These are phyloP conservation scores for Sinosuthora webbiana DNA, from an alignment of 2,113 vertebrate species.

Conservation along the genomic window DNA sequence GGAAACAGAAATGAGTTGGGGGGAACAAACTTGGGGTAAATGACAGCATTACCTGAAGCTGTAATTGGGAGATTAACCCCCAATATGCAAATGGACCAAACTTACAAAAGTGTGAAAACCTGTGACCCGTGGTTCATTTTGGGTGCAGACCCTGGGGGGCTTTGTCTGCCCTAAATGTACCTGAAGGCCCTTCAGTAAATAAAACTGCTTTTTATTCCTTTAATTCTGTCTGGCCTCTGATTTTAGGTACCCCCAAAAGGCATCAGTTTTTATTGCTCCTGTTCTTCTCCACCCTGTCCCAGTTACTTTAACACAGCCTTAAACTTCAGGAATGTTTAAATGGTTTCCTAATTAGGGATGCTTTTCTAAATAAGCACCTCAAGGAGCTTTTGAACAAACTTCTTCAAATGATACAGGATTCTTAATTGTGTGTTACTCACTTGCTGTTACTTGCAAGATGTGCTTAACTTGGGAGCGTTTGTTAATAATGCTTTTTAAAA, in stretches of 20 bases:
- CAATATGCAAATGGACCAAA: background rate
- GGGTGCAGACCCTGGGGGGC: background rate
- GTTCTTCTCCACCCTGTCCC: background rate
- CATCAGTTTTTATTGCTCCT: background rate
- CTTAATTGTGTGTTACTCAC: background rate
- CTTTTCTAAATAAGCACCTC: background rate
- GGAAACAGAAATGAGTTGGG: background rate
- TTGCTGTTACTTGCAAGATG: background rate
- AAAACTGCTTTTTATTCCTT: background rate
- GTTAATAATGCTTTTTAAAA: background rate
- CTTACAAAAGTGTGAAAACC: background rate
- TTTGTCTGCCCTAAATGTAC: accelerated
- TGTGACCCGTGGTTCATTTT: background rate
- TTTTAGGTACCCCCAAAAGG: background rate
- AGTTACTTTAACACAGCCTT: background rate
- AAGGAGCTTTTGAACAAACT: background rate
- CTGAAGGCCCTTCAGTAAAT: background rate
- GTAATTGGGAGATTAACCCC: background rate
- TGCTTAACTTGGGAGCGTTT: background rate
- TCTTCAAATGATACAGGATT: background rate
- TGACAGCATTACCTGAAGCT: background rate
- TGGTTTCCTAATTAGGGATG: background rate
- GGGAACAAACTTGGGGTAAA: background rate
- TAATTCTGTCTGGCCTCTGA: background rate
- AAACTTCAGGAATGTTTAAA: background rate